Conservation (phyloP, 2,888 invertebrate species). For the Helicoverpa assulta region DNA sequence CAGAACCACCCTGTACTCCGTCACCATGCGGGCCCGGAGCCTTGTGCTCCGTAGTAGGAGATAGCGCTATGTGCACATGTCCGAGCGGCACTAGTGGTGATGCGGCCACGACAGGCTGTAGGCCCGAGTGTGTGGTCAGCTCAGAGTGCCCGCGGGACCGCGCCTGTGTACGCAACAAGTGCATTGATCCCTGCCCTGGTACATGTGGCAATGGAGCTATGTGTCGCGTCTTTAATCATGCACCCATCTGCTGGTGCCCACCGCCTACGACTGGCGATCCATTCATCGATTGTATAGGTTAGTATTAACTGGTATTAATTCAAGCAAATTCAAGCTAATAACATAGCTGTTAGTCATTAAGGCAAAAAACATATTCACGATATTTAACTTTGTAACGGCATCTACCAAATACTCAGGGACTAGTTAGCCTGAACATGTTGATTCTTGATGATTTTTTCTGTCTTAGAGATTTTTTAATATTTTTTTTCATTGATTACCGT, state of each 20-base stretch:
- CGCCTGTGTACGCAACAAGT: conserved; percentile 94
- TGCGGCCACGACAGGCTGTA: conserved; percentile 94
- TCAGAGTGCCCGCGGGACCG: conserved; percentile 94
- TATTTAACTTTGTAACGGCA: too few relatives aligned
- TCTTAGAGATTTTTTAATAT: too few relatives aligned
- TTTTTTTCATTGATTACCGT: too few relatives aligned
- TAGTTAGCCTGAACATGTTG: too few relatives aligned
- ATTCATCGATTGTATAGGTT: conserved; percentile 92
- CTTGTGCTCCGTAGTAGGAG: conserved; percentile 89
- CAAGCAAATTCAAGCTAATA: too few relatives aligned
- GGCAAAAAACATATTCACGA: too few relatives aligned
- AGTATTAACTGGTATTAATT: conserved; percentile 9
- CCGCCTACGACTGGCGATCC: conserved; percentile 94
- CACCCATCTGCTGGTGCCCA: conserved; percentile 94
- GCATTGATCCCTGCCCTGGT: conserved; percentile 95
- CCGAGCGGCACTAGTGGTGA: conserved; percentile 93
- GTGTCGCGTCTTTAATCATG: conserved; percentile 92
- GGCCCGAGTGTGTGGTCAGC: conserved; percentile 95
- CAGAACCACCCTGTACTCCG: conserved; percentile 92
- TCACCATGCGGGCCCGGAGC: conserved; percentile 95
- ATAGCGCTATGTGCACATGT: conserved; percentile 94
- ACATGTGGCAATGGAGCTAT: conserved; percentile 95
- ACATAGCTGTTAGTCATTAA: too few relatives aligned
- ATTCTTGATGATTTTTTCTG: too few relatives aligned
- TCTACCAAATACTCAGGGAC: too few relatives aligned